Base-by-base conservation (phyloP, 1,140 invertebrate species). In the Brachionus koreanus region DNA sequence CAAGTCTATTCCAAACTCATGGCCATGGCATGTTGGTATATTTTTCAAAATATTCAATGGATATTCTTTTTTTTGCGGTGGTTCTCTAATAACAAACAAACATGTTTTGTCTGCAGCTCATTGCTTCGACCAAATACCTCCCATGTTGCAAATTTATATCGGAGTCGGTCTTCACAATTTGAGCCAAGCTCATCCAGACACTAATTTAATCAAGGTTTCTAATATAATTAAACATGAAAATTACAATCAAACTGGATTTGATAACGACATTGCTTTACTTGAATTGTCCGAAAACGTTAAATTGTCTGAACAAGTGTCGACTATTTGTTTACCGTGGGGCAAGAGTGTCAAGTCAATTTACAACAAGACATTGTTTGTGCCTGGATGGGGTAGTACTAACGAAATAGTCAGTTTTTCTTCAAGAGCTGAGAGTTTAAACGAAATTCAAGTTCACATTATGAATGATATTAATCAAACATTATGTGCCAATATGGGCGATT, bases 91-190 rank as follows among this genome's bases (percentile, higher is more conserved):
- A 23, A 69, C 83, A 19, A 25, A 61, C 29, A 35, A 82, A 35
- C 82, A 85, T 79, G 63, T 85, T 25, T 29, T 85, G 10, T 83
- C 83, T 19, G 83, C 84, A 25, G 83, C 82, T 10, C 83, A 84
- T 46, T 84, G 84, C 52, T 57, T 77, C 23, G 42, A 74, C 7
- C 19, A 74, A 23, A 19, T 74, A 25, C 19, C 16, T 46, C 23
- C 19, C 6, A 43, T 74, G 12, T 25, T 46, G 12, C 42, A 74
- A 12, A 12, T 74, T 6, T 46, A 74, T 12, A 25, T 74, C 5
- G 42, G 37, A 43, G 42, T 74, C n/a, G 69, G 69, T 6, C 19
- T 46, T 4, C 10, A 46, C 23, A 46, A 74, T 46, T 74, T 74
- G 33, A 25, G 7, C 37, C 10, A 74, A 12, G 42, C 42, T 46